These are phyloP conservation scores for Synanthedon tipuliformis DNA, from an alignment of 2,888 invertebrate genomes.

Conservation along the genomic window DNA sequence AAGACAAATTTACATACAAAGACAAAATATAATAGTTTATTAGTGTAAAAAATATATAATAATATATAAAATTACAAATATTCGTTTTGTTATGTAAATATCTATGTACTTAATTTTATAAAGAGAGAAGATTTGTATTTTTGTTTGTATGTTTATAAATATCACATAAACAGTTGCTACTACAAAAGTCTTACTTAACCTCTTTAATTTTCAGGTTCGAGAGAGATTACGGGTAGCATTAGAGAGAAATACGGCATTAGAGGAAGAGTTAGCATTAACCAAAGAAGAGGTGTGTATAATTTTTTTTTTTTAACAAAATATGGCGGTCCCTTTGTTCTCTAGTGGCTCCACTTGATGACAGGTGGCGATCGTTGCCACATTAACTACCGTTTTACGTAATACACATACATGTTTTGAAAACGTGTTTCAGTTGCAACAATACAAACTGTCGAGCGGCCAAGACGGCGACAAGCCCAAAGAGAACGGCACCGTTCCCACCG, in stretches of 20 bases:
- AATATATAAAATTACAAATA: no score
- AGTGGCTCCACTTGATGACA: no score
- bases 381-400: background rate
- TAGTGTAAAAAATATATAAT: no score
- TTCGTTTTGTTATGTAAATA: no score
- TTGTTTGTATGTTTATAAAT: no score
- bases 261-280: slow-evolving; percentile 94
- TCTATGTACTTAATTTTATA: no score
- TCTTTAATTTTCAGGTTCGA: slow-evolving; percentile 78
- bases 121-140: no score
- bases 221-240: slow-evolving; percentile 96
- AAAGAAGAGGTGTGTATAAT: slow-evolving; percentile 88
- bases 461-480: slow-evolving; percentile 80
- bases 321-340: no score
- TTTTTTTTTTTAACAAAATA: background rate
- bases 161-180: background rate
- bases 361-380: no score
- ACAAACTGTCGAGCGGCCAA: slow-evolving; percentile 76
- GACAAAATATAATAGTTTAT: no score
- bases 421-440: slow-evolving; percentile 79
- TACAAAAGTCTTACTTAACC: background rate
- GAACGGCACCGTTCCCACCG: slow-evolving; percentile 78
- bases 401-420: background rate
- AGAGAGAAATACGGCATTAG: slow-evolving; percentile 94
- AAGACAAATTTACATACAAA: no score